Evolutionary conservation across 2,888 invertebrate genomes (phyloP).

Genomic region (Eilema sororculum): DNA sequence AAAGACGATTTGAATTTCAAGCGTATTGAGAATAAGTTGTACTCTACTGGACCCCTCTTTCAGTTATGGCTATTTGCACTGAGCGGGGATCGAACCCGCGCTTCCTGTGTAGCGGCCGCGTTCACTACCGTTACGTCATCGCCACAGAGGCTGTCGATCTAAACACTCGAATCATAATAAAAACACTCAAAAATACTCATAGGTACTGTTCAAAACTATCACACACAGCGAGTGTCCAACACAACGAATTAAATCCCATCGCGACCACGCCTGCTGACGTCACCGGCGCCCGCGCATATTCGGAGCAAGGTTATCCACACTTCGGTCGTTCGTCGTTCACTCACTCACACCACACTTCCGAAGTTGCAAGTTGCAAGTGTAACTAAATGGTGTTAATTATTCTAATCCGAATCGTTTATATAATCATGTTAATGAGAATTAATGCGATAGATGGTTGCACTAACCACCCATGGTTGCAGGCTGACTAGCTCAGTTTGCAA

Average conservation of each 20-base stretch:
- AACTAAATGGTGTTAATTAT: constrained; percentile 11
- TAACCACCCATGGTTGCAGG: not conserved
- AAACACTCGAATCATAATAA: no score
- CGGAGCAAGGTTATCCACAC: constrained; percentile 52
- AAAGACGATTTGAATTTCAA: no score
- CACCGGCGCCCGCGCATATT: constrained; percentile 50
- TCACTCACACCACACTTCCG: constrained; percentile 10
- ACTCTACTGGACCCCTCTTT: no score
- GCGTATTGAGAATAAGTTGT: no score
- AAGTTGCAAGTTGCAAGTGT: constrained; percentile 5
- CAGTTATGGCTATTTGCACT: no score
- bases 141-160: no score
- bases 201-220: not conserved
- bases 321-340: not conserved
- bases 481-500: not conserved
- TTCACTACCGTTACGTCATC: no score
- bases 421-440: not conserved
- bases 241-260: constrained; percentile 11
- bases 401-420: constrained; percentile 1
- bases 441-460: not conserved
- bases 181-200: not conserved
- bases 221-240: not conserved
- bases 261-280: constrained; percentile 50
- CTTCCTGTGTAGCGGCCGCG: no score
- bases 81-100: no score